A percentile compares a stretch with the other conserved stretches of the same genome.
Evolutionary conservation across 2,888 invertebrate genomes (phyloP).

Genomic region (Caenorhabditis sp.): DNA sequence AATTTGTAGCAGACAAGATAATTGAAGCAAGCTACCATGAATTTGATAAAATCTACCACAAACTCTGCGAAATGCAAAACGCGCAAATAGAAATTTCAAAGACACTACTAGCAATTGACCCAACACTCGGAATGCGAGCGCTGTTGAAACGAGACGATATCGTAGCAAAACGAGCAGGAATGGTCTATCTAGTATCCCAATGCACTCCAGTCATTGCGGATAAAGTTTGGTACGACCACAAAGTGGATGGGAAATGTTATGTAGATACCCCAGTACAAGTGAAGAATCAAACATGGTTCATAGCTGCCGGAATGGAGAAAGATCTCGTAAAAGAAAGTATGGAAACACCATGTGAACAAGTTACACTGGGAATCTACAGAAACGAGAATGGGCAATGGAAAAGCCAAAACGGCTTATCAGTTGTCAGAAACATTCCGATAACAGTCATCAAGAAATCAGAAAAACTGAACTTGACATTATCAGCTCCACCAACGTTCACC

Average conservation of each 20-base stretch:
- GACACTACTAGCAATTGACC: constrained; percentile 50
- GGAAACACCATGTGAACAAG: constrained; percentile 18
- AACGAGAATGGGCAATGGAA: constrained; percentile 4
- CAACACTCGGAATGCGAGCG: constrained; percentile 57
- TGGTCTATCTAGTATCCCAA: constrained; percentile 31
- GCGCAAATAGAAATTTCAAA: constrained; percentile 35
- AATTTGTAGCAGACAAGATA: constrained; percentile 25
- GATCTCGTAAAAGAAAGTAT: constrained; percentile 28
- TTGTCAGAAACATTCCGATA: background rate
- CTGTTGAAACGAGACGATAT: constrained; percentile 57
- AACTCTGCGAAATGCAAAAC: constrained; percentile 52
- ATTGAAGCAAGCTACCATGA: constrained; percentile 22
- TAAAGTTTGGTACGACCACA: constrained; percentile 27
- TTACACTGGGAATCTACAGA: constrained; percentile 11
- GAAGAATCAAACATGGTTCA: constrained; percentile 28
- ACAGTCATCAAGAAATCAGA: background rate
- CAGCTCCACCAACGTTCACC: constrained; percentile 6
- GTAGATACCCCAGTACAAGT: constrained; percentile 42
- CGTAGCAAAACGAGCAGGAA: constrained; percentile 48
- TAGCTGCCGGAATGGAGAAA: constrained; percentile 11
- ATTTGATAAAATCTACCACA: constrained; percentile 38
- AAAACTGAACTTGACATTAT: constrained; percentile 6
- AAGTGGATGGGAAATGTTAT: constrained; percentile 51
- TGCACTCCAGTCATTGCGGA: constrained; percentile 22
- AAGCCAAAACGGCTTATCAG: constrained; percentile 10